Evolutionary conservation across 2,888 invertebrate species (phyloP), one percentile per base, ranked within the genome.

Genomic region (Pherbina coryleti): DNA sequence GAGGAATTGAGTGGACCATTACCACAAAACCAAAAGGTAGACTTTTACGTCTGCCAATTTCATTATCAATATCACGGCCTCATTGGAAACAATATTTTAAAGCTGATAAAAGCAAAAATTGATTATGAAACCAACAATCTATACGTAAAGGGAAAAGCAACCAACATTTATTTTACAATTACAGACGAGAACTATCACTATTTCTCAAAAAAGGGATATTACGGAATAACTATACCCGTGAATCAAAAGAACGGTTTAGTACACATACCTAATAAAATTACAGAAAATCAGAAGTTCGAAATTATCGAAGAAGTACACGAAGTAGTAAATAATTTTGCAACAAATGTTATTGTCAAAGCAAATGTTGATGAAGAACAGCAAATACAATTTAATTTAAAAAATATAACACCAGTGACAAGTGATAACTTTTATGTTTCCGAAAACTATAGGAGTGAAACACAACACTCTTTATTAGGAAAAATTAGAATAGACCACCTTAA

Each of bases 31-130:
- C 28, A 76, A 57, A 14, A 28, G 22, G 49, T 74, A 11, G 77
- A 79, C 72, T 78, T 78, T 69, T 69, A 31, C 25, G 71, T 80
- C 14, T 55, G 28, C n/a, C 22, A 76, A 55, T 80, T 80, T 19
- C 80, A 81, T 53, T 66, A 78, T 31, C 67, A 67, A 11, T 79
- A 79, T 37, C 74, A 81, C 31, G 79, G 79, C 0, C 5, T 81
- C 51, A 75, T 79, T 57, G 79, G 81, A 0, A 79, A 81, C 34
- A 77, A 77, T 44, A 9, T 77, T 64, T 57, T 79, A 8, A 69
- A 53, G 73, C 73, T 49, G 60, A 70, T 77, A 8, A 64, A 77
- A n/a, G 73, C 80, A 0, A 19, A 34, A 19, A 70, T 79, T 44
- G 66, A 77, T 31, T 79, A 78, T 49, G 17, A 66, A 31, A 25